phyloP scores from a whole-genome alignment of 2,797 vertebrate genomes.

The Sebastolobus altivelis region DNA sequence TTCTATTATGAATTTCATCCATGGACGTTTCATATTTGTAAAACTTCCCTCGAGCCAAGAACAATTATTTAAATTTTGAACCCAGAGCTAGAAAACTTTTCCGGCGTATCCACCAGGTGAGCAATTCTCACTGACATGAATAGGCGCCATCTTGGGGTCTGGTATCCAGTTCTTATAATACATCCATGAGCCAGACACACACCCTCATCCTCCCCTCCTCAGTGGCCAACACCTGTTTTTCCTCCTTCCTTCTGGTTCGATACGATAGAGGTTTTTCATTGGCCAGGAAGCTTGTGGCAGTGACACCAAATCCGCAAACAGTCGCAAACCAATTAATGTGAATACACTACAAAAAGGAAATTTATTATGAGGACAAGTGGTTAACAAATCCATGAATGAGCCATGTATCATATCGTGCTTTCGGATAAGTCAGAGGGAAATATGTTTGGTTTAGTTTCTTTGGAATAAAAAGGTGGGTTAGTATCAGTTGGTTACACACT shows the following conservation, averaged over 20 bases:
- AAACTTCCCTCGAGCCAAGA: too few species aligned
- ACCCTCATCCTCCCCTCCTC: too few species aligned
- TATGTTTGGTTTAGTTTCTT: not conserved
- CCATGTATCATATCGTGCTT: conserved; percentile 1
- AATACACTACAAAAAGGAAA: not conserved
- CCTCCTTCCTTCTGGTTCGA: not conserved
- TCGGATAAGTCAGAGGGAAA: not conserved
- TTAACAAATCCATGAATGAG: not conserved
- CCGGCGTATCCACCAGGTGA: too few species aligned
- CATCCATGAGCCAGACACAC: not conserved
- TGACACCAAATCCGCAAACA: not conserved
- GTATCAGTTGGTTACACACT: not conserved
- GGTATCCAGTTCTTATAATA: too few species aligned
- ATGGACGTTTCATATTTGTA: too few species aligned
- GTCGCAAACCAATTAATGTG: conserved; percentile 2
- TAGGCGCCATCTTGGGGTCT: too few species aligned
- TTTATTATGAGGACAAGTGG: not conserved
- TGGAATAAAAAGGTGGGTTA: not conserved
- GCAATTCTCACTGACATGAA: too few species aligned
- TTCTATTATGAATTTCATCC: too few species aligned
- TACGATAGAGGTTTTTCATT: not conserved
- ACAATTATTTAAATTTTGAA: too few species aligned
- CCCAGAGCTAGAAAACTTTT: too few species aligned
- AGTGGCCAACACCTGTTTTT: not conserved
- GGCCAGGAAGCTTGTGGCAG: not conserved